Evolutionary conservation across 2,113 vertebrate genomes (phyloP).

Genomic region (Gopherus flavomarginatus): DNA sequence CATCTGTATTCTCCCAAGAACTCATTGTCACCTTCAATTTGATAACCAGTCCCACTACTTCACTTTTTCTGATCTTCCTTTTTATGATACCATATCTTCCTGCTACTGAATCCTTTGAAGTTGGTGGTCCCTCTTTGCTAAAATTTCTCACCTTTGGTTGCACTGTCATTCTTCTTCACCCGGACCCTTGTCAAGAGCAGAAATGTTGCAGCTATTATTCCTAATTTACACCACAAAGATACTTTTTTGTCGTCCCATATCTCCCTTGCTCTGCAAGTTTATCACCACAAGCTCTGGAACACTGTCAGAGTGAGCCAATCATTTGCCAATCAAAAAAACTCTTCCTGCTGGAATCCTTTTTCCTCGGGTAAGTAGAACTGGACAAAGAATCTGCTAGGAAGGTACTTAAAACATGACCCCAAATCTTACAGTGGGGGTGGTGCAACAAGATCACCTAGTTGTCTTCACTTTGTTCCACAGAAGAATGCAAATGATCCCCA

Average conservation of each 20-base stretch:
- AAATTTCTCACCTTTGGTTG: background rate
- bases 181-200: background rate
- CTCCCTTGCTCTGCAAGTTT: background rate
- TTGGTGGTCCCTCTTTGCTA: background rate
- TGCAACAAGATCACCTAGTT: background rate
- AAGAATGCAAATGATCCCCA: background rate
- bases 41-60: background rate
- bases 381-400: background rate
- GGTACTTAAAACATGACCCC: background rate
- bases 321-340: background rate
- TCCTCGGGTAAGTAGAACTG: background rate
- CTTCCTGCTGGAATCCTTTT: background rate
- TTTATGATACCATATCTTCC: background rate
- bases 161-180: background rate
- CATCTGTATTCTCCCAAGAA: no score
- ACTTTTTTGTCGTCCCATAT: background rate
- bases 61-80: background rate
- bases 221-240: background rate
- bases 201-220: background rate
- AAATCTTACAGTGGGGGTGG: background rate
- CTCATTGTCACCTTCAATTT: no score
- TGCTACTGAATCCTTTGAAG: background rate
- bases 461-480: background rate
- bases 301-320: slow-evolving; percentile 1
- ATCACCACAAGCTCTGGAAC: background rate